Evolutionary conservation across 2,888 invertebrate species (phyloP).

Genomic region (Acanthosepion esculentum): DNA sequence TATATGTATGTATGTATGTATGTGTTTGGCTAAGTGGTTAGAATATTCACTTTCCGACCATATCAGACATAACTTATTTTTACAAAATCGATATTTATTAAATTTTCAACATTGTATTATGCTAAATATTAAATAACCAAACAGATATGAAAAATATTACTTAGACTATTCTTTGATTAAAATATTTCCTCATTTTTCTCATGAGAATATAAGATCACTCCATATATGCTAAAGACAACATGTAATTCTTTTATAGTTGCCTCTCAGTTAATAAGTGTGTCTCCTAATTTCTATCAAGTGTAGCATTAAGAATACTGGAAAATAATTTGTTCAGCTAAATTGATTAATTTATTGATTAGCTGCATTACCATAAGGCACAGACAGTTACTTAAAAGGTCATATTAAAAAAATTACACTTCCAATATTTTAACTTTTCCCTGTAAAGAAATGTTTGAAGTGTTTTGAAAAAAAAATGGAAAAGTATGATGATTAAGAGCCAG

Average conservation of each 20-base stretch:
- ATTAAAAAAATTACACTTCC: background rate
- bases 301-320: background rate
- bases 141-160: background rate
- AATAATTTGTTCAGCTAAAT: background rate
- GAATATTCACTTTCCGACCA: no score
- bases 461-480: background rate
- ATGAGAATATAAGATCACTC: background rate
- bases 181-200: background rate
- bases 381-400: background rate
- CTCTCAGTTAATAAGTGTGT: background rate
- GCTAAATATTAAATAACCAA: background rate
- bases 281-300: background rate
- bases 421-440: background rate
- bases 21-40: no score
- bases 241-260: no score
- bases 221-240: background rate
- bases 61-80: no score
- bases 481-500: background rate
- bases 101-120: background rate
- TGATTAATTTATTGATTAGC: conserved; percentile 33
- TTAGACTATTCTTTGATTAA: background rate
- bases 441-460: background rate
- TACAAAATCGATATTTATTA: background rate
- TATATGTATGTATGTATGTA: no score
- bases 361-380: conserved; percentile 18